Percentiles rank a stretch among this genome's conserved stretches.
These are phyloP conservation scores for Dicrostonyx torquatus DNA, from an alignment of 2,797 vertebrate species.

Conservation along the genomic window DNA sequence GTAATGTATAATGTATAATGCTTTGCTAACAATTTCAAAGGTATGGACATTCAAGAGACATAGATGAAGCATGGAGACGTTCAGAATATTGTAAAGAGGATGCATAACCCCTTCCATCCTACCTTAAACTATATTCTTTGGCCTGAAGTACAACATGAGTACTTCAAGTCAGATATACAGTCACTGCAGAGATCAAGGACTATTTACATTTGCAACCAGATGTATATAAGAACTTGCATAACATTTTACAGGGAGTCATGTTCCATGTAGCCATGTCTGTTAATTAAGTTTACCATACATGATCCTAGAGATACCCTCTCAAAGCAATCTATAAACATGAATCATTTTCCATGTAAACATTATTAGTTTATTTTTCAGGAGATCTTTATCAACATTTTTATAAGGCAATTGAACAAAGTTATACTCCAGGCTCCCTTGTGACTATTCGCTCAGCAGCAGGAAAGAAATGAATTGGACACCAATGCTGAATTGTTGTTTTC, in stretches of 20 bases:
- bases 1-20: neutral
- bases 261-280: neutral
- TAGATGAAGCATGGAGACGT: neutral
- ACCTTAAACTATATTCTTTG: neutral
- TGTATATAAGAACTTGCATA: constrained; percentile 1
- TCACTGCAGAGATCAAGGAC: neutral
- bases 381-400: constrained; percentile 35
- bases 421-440: neutral
- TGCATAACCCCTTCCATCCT: neutral
- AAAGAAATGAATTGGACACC: neutral
- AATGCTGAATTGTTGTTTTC: constrained; percentile 9
- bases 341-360: constrained; percentile 4
- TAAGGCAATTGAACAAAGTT: neutral
- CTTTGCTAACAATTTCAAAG: constrained; percentile 36
- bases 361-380: constrained; percentile 14
- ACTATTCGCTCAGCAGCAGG: neutral
- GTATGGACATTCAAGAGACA: neutral
- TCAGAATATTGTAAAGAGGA: neutral
- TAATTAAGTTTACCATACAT: constrained; percentile 40
- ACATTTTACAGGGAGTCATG: constrained; percentile 25
- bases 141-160: constrained; percentile 14
- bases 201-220: constrained; percentile 34
- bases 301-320: neutral
- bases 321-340: constrained; percentile 35
- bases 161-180: neutral